A percentile compares a stretch with the other conserved stretches of the same genome.
Evolutionary conservation across 2,888 invertebrate species (phyloP).

Genomic region (Teleiodes luculella): DNA sequence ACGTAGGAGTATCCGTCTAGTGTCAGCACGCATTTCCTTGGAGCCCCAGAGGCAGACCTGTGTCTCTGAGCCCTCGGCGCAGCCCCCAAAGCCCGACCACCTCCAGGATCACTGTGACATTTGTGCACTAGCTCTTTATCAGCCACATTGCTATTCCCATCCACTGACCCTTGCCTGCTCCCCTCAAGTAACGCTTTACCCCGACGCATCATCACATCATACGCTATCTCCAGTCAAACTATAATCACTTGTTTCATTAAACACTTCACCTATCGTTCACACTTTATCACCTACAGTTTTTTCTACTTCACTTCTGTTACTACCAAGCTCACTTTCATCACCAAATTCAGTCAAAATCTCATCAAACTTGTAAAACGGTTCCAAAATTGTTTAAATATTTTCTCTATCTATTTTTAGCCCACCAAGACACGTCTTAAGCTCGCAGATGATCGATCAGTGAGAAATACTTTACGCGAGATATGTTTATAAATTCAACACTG

Average conservation of each 20-base stretch:
- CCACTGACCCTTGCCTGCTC: constrained; percentile 72
- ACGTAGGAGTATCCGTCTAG: constrained; percentile 93
- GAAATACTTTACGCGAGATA: constrained; percentile 13
- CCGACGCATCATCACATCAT: constrained; percentile 72
- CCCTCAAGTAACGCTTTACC: constrained; percentile 69
- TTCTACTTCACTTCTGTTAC: not conserved
- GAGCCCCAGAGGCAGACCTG: constrained; percentile 75
- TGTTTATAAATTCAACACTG: constrained; percentile 39
- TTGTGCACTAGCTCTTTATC: constrained; percentile 83
- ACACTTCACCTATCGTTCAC: not conserved
- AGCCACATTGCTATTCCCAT: constrained; percentile 57
- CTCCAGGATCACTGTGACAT: constrained; percentile 83
- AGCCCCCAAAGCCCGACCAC: constrained; percentile 65
- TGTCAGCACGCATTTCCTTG: constrained; percentile 89
- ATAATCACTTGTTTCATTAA: constrained; percentile 18
- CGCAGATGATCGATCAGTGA: constrained; percentile 7
- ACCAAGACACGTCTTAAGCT: constrained; percentile 6
- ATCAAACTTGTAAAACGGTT: not conserved
- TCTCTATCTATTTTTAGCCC: not conserved
- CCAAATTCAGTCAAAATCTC: not conserved
- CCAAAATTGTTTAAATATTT: not conserved
- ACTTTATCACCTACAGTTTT: not conserved
- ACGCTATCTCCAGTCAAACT: constrained; percentile 55
- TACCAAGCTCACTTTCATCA: not conserved
- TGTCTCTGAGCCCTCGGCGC: constrained; percentile 60